Evolutionary conservation across 2,113 vertebrate genomes (phyloP).

Genomic region (Aepyceros melampus): DNA sequence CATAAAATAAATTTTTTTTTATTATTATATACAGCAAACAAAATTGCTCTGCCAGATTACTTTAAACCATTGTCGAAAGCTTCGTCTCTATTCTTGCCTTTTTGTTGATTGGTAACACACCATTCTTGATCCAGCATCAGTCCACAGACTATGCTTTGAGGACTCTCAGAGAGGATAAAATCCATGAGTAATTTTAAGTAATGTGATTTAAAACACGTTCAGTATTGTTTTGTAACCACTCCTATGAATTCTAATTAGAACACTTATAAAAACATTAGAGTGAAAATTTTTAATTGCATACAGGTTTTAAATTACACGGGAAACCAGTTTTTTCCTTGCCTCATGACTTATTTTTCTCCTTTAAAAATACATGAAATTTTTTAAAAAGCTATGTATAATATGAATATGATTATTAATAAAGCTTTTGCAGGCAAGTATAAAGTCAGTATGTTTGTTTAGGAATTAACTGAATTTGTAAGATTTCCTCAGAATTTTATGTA

Average conservation of each 20-base stretch:
- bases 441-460: not conserved
- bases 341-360: not conserved
- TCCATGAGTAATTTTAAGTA: not conserved
- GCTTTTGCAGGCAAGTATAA: not conserved
- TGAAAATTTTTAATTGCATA: not conserved
- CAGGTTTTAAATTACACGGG: not conserved
- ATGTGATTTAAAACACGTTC: not conserved
- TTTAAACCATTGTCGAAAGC: not conserved
- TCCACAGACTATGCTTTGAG: not conserved
- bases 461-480: not conserved
- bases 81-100: not conserved
- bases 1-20: not conserved
- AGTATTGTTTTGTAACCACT: not conserved
- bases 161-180: not conserved
- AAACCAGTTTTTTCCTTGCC: not conserved
- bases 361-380: not conserved
- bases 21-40: not conserved
- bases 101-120: not conserved
- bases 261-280: not conserved
- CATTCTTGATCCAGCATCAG: not conserved
- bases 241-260: not conserved
- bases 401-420: not conserved
- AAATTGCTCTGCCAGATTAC: not conserved
- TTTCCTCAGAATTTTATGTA: not conserved
- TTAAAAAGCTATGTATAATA: not conserved